Evolutionary conservation across 2,797 vertebrate species (phyloP).

Genomic region (Phoeniculus purpureus): DNA sequence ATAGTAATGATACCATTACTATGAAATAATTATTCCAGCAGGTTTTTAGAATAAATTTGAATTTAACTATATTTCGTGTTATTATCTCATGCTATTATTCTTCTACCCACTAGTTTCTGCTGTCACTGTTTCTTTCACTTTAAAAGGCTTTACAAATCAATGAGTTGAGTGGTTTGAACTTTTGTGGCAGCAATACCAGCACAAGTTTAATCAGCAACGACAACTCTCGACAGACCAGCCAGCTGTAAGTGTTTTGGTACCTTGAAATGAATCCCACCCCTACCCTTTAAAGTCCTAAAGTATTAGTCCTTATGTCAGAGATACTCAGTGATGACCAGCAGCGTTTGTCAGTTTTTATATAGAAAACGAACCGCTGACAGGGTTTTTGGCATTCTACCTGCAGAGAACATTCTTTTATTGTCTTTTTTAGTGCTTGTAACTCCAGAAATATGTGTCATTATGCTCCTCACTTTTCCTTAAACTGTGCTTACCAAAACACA

Average conservation of each 20-base stretch:
- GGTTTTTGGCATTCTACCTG: not conserved
- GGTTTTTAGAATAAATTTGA: not conserved
- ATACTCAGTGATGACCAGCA: not conserved
- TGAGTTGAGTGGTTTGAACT: slow-evolving; percentile 80
- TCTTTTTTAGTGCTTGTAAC: not conserved
- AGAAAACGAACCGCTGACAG: not conserved
- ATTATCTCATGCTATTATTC: not conserved
- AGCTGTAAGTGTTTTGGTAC: slow-evolving; percentile 21
- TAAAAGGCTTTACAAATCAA: slow-evolving; percentile 89
- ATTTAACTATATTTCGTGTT: too few relatives aligned
- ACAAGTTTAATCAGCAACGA: fast-evolving
- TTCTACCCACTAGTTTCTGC: not conserved
- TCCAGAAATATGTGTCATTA: not conserved
- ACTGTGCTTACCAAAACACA: not conserved
- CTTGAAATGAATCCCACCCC: not conserved
- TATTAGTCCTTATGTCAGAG: not conserved
- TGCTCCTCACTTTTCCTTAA: not conserved
- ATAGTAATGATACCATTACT: too few relatives aligned
- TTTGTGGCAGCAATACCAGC: slow-evolving; percentile 34
- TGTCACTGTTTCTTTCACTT: not conserved
- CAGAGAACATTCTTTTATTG: not conserved
- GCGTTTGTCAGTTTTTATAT: not conserved
- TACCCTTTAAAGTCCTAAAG: not conserved
- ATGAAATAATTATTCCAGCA: not conserved
- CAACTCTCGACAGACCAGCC: fast-evolving